phyloP scores from a whole-genome alignment of 2,797 vertebrate species.

The Ctenopoma multispine region DNA sequence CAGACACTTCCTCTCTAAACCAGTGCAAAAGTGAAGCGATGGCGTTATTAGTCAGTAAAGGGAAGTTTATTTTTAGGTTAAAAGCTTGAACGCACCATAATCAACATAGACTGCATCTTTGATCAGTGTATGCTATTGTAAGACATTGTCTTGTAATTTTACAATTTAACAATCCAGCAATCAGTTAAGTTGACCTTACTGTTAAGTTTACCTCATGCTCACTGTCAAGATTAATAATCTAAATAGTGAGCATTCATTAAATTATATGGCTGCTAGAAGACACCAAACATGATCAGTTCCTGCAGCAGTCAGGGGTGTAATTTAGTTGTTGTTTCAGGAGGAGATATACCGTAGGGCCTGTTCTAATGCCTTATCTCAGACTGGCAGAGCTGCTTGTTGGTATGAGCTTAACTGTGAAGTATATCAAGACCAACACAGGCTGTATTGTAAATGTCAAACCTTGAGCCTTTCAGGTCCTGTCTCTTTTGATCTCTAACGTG shows the following conservation, averaged over 20 bases:
- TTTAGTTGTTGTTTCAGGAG: conserved; percentile 23
- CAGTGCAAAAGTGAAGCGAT: not conserved
- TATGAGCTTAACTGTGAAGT: conserved; percentile 19
- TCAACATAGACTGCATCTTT: too few species aligned
- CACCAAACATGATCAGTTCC: conserved; percentile 18
- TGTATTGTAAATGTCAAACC: conserved; percentile 42
- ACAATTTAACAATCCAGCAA: not conserved
- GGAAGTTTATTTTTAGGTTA: not conserved
- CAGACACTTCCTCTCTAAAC: conserved; percentile 32
- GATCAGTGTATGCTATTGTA: not conserved
- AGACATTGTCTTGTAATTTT: not conserved
- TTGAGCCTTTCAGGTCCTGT: conserved; percentile 33
- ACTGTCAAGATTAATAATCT: not conserved
- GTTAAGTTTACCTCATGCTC: not conserved
- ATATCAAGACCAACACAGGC: conserved; percentile 29
- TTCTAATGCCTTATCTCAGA: conserved; percentile 48
- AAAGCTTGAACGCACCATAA: not conserved
- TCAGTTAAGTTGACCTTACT: not conserved
- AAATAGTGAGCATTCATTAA: too few species aligned
- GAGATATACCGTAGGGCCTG: conserved; percentile 1
- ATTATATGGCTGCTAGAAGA: not conserved
- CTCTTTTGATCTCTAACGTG: conserved; percentile 35
- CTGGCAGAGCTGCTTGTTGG: conserved; percentile 35
- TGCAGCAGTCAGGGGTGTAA: conserved; percentile 19
- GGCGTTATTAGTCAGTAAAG: not conserved